Evolutionary conservation across 2,888 invertebrate genomes (phyloP).

Genomic region (Amblyjoppa fuscipennis): DNA sequence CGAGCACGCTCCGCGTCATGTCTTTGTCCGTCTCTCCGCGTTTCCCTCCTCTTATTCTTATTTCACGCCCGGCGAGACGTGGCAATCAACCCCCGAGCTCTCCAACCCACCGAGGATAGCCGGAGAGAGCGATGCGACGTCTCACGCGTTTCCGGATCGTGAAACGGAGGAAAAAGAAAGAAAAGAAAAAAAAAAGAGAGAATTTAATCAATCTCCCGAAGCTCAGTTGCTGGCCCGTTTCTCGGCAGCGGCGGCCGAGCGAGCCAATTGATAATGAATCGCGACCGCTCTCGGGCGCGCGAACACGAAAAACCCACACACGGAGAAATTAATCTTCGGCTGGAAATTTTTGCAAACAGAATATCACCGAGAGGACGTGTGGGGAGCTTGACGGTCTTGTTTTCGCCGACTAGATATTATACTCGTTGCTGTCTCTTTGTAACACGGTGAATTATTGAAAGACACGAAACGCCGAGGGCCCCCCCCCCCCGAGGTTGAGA

Average conservation of each 20-base stretch:
- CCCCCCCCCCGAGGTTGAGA: neutral
- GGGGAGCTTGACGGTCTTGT: neutral
- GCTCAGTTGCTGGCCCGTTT: conserved; percentile 10
- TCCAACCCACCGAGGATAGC: conserved; percentile 56
- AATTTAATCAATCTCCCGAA: conserved; percentile 65
- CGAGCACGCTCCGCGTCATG: conserved; percentile 47
- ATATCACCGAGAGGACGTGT: conserved; percentile 5
- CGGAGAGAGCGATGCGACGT: conserved; percentile 61
- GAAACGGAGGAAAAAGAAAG: conserved; percentile 34
- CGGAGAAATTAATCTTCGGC: neutral
- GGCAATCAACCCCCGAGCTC: conserved; percentile 71
- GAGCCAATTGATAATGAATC: conserved; percentile 23
- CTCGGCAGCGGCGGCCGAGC: conserved; percentile 4
- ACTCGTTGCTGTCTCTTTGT: conserved; percentile 20
- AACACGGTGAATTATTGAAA: conserved; percentile 54
- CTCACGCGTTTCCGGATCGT: conserved; percentile 68
- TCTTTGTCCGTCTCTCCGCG: conserved; percentile 41
- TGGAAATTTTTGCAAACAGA: neutral
- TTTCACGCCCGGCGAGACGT: conserved; percentile 64
- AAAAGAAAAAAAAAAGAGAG: conserved; percentile 20
- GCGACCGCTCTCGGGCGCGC: neutral
- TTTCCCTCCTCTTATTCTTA: conserved; percentile 34
- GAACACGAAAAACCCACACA: neutral
- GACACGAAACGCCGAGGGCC: conserved; percentile 24
- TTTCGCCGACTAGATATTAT: conserved; percentile 42